Conservation (phyloP, 2,888 invertebrate species). For the Galerucella pusilla region DNA sequence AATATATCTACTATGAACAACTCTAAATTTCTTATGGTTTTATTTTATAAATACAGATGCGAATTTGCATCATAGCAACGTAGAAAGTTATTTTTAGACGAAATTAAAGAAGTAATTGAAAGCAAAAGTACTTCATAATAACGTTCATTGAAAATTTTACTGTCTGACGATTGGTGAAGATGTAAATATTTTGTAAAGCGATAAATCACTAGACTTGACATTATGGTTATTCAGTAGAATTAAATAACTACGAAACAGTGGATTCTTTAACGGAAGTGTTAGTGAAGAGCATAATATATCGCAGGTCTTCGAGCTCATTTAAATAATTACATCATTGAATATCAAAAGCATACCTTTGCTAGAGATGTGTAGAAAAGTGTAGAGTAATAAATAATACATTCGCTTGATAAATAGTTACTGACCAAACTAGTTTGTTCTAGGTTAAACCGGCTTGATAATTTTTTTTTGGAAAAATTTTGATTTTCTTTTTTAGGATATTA, state of each 20-base stretch:
- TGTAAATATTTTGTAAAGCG: slow-evolving; percentile 11
- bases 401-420: no score
- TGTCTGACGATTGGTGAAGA: slow-evolving; percentile 5
- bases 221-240: neutral
- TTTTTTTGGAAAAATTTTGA: no score
- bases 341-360: neutral
- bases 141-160: slow-evolving; percentile 7
- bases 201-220: slow-evolving; percentile 2
- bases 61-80: neutral
- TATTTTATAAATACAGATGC: neutral
- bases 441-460: no score
- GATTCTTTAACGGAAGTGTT: neutral
- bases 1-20: no score
- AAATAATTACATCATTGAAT: neutral
- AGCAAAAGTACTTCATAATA: neutral
- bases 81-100: slow-evolving; percentile 1
- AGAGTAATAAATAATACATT: no score
- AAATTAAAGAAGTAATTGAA: slow-evolving; percentile 10
- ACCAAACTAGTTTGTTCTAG: no score
- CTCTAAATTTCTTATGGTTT: no score
- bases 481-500: no score
- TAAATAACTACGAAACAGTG: neutral
- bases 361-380: no score
- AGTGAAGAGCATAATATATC: neutral
- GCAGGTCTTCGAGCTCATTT: neutral